These are phyloP conservation scores for Syndactyla subalaris DNA, from an alignment of 2,797 vertebrate species.

Conservation along the genomic window DNA sequence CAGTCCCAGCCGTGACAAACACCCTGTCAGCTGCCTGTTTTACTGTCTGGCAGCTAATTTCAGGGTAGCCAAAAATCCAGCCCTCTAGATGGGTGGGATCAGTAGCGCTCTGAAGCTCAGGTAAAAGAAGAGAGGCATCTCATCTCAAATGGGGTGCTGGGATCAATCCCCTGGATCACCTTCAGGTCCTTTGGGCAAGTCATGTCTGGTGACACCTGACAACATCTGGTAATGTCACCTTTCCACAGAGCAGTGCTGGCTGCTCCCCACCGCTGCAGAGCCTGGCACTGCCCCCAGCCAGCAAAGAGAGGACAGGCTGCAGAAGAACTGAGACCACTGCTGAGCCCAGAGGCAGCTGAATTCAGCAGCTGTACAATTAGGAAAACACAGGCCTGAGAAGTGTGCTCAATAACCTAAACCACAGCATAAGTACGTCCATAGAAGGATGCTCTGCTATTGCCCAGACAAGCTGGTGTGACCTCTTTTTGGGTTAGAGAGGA, in stretches of 20 bases:
- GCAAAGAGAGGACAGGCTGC: neutral
- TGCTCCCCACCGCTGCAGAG: neutral
- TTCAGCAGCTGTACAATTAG: neutral
- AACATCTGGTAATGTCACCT: neutral
- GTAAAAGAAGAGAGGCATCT: neutral
- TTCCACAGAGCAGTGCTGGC: neutral
- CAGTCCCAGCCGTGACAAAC: slow-evolving; percentile 42
- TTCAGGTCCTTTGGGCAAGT: neutral
- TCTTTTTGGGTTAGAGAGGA: slow-evolving; percentile 12
- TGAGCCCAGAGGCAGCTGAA: neutral
- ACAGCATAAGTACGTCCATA: neutral
- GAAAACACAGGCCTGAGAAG: neutral
- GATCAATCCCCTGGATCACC: neutral
- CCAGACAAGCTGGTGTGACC: neutral
- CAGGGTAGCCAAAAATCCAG: neutral
- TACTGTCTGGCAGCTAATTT: neutral
- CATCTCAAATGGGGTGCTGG: neutral
- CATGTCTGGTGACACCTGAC: neutral
- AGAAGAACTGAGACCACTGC: neutral
- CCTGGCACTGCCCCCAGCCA: neutral
- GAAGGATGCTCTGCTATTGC: neutral
- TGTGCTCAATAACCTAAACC: neutral
- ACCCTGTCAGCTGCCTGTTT: neutral
- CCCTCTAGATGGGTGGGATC: neutral
- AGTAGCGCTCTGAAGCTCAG: fast-evolving